Evolutionary conservation across 2,888 invertebrate species (phyloP).

Genomic region (Chymomyza fuscimana): DNA sequence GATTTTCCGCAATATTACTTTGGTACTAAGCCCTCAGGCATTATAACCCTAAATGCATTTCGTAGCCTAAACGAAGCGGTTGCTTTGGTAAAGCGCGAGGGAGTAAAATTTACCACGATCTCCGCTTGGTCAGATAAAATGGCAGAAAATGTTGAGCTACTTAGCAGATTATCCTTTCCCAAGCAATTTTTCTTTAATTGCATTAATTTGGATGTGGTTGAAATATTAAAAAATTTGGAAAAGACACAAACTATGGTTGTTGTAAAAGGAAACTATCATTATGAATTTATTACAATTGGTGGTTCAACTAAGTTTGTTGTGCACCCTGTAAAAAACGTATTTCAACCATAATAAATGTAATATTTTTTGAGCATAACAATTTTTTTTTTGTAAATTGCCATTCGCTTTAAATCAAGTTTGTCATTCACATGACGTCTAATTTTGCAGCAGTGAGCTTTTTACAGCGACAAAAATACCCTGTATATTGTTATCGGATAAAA

Average conservation of each 20-base stretch:
- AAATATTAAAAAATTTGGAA: background rate
- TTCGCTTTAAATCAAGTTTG: background rate
- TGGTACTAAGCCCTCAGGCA: background rate
- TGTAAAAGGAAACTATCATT: background rate
- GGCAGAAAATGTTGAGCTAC: background rate
- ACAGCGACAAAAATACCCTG: background rate
- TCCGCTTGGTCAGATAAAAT: background rate
- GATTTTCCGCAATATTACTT: background rate
- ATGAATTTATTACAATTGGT: background rate
- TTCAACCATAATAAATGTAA: background rate
- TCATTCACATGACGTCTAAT: background rate
- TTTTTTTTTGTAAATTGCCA: background rate
- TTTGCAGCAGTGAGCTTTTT: constrained; percentile 18
- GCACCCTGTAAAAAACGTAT: background rate
- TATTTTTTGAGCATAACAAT: background rate
- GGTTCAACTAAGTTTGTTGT: background rate
- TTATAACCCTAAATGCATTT: background rate
- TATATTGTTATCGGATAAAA: background rate
- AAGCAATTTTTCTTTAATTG: background rate
- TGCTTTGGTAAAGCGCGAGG: background rate
- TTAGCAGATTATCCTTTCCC: background rate
- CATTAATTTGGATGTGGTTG: background rate
- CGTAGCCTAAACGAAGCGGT: background rate
- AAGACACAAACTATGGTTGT: background rate
- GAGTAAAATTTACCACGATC: background rate